A percentile compares a stretch with the other conserved stretches of the same genome.
Evolutionary conservation across 1,140 invertebrate genomes (phyloP).

Genomic region (Ceratina japonica): DNA sequence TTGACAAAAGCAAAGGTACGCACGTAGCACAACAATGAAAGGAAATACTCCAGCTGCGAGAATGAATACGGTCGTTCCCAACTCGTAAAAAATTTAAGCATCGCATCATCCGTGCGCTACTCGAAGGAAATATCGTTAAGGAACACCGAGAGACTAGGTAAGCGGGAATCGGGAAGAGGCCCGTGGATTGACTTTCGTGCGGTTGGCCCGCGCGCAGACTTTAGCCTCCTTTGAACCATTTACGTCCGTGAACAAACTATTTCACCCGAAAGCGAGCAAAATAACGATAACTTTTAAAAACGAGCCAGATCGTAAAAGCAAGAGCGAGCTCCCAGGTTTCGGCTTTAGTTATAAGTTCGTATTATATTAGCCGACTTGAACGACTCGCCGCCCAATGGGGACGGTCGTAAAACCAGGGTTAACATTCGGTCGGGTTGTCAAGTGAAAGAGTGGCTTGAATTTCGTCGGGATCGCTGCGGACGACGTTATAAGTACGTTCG

Average conservation of each 20-base stretch:
- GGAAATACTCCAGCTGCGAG: constrained; percentile 14
- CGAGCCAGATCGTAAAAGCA: constrained; percentile 76
- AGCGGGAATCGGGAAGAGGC: neutral
- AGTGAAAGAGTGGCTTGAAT: constrained; percentile 77
- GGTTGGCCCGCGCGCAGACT: constrained; percentile 34
- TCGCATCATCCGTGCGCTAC: constrained; percentile 12
- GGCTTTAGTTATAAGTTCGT: constrained; percentile 78
- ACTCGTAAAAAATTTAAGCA: constrained; percentile 42
- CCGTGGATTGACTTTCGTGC: constrained; percentile 44
- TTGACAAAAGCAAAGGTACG: neutral
- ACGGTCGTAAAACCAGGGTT: constrained; percentile 78
- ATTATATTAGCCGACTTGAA: constrained; percentile 78
- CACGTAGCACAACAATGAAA: neutral
- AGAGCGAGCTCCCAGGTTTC: constrained; percentile 75
- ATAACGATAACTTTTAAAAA: constrained; percentile 78
- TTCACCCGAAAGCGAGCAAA: constrained; percentile 74
- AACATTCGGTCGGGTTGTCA: constrained; percentile 78
- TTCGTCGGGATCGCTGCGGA: constrained; percentile 71
- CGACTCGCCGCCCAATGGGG: constrained; percentile 70
- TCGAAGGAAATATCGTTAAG: constrained; percentile 17
- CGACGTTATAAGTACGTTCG: constrained; percentile 61
- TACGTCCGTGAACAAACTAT: constrained; percentile 64
- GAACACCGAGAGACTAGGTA: neutral
- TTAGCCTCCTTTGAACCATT: constrained; percentile 47
- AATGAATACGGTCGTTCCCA: neutral